These are phyloP conservation scores for Mongoloraphidia duomilia DNA, from an alignment of 2,888 invertebrate species.

Conservation along the genomic window DNA sequence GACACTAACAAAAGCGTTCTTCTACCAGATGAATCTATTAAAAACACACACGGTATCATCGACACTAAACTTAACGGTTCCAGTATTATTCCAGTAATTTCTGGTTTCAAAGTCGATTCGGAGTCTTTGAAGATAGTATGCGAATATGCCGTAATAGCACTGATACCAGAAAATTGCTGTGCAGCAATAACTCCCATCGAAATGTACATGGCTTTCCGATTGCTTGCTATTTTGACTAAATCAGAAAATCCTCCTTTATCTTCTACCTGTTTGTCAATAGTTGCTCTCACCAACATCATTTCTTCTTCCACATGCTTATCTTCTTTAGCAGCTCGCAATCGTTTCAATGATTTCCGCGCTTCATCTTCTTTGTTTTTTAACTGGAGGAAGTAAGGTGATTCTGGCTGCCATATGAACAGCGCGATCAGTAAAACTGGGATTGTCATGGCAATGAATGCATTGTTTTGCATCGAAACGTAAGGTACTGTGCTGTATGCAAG, in stretches of 20 bases:
- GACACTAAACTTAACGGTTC: no score
- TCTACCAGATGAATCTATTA: no score
- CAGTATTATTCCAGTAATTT: no score
- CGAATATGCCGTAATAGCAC: slow-evolving; percentile 20
- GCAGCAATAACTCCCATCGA: slow-evolving; percentile 32
- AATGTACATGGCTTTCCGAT: slow-evolving; percentile 45
- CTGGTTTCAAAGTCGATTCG: no score
- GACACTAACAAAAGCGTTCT: no score
- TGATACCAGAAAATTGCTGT: slow-evolving; percentile 21
- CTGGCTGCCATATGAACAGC: slow-evolving; percentile 13
- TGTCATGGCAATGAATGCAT: slow-evolving; percentile 2
- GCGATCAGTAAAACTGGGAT: slow-evolving; percentile 10
- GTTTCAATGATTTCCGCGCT: slow-evolving; percentile 17
- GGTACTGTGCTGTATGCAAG: background rate
- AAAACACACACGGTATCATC: no score
- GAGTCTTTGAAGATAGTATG: slow-evolving; percentile 23
- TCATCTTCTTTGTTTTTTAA: slow-evolving; percentile 12
- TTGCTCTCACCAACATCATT: slow-evolving; percentile 15
- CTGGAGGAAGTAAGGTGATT: slow-evolving; percentile 13
- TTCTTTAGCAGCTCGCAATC: slow-evolving; percentile 15
- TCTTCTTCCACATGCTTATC: slow-evolving; percentile 19
- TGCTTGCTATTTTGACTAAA: slow-evolving; percentile 36
- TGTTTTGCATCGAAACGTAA: slow-evolving; percentile 3
- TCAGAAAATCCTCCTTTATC: slow-evolving; percentile 35
- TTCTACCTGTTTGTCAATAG: slow-evolving; percentile 21